Conservation (phyloP, 1,140 invertebrate species). For the Tetragnatha versicolor region DNA sequence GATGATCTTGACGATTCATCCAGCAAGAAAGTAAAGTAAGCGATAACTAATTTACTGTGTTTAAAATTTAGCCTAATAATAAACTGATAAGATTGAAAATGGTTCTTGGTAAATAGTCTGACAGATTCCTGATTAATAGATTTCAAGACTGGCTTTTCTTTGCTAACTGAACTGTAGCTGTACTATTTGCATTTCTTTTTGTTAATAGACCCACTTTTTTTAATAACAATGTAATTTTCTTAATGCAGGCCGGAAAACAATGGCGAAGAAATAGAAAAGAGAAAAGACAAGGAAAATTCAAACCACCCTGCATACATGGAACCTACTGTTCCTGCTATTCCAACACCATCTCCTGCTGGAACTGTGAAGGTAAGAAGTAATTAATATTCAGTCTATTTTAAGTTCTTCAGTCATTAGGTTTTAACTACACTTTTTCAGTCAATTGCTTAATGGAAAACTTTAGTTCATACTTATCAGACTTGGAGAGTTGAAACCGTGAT, state of each 20-base stretch:
- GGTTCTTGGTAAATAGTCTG: too few species aligned
- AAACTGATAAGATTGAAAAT: too few species aligned
- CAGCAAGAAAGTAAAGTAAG: conserved; percentile 2
- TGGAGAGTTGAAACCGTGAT: too few species aligned
- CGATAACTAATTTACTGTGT: neutral
- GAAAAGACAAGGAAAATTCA: conserved; percentile 31
- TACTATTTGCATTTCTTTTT: neutral
- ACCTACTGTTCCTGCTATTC: neutral
- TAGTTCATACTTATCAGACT: too few species aligned
- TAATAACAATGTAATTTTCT: neutral
- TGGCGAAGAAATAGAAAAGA: conserved; percentile 37
- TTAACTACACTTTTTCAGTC: too few species aligned
- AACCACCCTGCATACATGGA: conserved; percentile 7
- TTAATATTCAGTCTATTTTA: neutral
- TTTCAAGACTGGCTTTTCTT: too few species aligned
- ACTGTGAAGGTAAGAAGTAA: conserved; percentile 22
- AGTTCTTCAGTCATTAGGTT: too few species aligned
- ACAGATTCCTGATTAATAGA: too few species aligned
- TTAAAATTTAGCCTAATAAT: too few species aligned
- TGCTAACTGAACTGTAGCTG: neutral
- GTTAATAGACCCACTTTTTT: neutral
- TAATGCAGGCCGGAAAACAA: conserved; percentile 27
- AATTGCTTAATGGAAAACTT: too few species aligned
- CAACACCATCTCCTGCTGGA: neutral
- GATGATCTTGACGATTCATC: conserved; percentile 12